A percentile compares a stretch with the other conserved stretches of the same genome.
Conservation (phyloP, 2,797 vertebrate genomes). For the Cichlasoma orientale region DNA sequence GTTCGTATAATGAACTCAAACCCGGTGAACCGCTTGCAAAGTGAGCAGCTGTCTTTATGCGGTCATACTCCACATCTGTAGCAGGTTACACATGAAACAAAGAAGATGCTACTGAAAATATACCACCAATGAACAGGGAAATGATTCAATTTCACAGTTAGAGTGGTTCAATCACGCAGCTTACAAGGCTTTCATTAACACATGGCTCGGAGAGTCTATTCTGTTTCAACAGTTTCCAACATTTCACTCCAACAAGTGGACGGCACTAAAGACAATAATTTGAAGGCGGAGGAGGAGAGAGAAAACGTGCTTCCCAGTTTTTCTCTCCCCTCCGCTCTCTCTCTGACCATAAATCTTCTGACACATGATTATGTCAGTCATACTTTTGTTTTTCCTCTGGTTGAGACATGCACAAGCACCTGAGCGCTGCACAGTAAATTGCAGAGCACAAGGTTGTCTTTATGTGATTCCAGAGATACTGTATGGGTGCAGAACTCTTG, state of each 20-base stretch:
- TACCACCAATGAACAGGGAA: slow-evolving; percentile 31
- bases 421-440: slow-evolving; percentile 78
- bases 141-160: slow-evolving; percentile 51
- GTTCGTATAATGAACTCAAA: not conserved
- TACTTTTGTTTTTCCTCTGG: slow-evolving; percentile 83
- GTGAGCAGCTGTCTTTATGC: not conserved
- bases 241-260: slow-evolving; percentile 73
- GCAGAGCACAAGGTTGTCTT: slow-evolving; percentile 82
- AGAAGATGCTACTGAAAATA: slow-evolving; percentile 13
- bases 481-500: slow-evolving; percentile 66
- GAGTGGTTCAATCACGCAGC: slow-evolving; percentile 48
- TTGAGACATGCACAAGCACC: slow-evolving; percentile 85
- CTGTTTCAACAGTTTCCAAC: slow-evolving; percentile 55
- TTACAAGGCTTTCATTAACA: slow-evolving; percentile 50
- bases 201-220: slow-evolving; percentile 17
- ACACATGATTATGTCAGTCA: slow-evolving; percentile 85
- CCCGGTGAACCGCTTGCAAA: not conserved
- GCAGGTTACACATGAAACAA: not conserved
- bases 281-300: slow-evolving; percentile 60
- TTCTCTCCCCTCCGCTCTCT: slow-evolving; percentile 64
- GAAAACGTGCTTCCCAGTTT: slow-evolving; percentile 72
- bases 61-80: not conserved
- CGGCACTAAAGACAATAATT: slow-evolving; percentile 79
- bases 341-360: slow-evolving; percentile 83
- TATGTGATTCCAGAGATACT: slow-evolving; percentile 81